Conservation (phyloP, 2,888 invertebrate genomes). For the Tridacna crocea region DNA sequence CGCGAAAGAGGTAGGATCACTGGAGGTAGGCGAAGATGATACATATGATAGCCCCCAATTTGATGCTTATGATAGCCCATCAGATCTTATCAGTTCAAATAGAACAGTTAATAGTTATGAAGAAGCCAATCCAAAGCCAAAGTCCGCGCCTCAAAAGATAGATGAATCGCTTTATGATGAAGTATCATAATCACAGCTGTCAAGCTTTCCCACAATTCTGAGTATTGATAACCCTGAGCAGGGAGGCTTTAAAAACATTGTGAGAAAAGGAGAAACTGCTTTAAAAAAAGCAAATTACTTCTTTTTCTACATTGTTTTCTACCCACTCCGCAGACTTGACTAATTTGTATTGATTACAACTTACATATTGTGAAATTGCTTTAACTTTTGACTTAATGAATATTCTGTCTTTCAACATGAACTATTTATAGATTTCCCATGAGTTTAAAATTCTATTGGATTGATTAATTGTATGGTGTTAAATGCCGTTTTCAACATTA, state of each 20-base stretch:
- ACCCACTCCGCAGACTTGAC: too few relatives aligned
- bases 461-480: too few relatives aligned
- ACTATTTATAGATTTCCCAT: too few relatives aligned
- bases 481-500: too few relatives aligned
- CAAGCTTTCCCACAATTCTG: background rate
- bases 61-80: constrained; percentile 34
- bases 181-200: constrained; percentile 4
- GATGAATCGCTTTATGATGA: constrained; percentile 47
- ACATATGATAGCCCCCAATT: constrained; percentile 31
- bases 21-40: constrained; percentile 34
- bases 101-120: constrained; percentile 22
- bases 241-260: background rate
- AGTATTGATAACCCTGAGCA: background rate
- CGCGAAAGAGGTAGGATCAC: constrained; percentile 40
- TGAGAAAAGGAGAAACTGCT: background rate
- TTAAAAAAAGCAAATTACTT: background rate
- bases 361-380: too few relatives aligned
- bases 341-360: too few relatives aligned
- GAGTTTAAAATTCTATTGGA: too few relatives aligned
- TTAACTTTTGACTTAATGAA: too few relatives aligned
- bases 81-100: constrained; percentile 8
- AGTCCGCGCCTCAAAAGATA: background rate
- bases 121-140: constrained; percentile 10
- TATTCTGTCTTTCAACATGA: too few relatives aligned
- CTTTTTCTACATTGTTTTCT: background rate